phyloP scores from a whole-genome alignment of 2,113 vertebrate genomes.

The Pandion haliaetus region DNA sequence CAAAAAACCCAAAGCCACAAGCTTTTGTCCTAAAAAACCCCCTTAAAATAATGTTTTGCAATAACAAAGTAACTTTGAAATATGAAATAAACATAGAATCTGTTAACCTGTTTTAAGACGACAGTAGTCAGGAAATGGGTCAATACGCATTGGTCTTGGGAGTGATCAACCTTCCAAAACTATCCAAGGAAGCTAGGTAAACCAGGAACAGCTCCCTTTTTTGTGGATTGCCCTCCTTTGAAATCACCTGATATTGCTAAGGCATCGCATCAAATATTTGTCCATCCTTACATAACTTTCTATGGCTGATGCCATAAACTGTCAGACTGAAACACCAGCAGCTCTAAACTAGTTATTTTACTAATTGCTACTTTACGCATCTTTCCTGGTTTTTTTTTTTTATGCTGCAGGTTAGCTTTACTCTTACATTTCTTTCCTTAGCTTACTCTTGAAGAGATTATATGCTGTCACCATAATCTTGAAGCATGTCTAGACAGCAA shows the following conservation, averaged over 20 bases:
- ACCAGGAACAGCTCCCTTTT: neutral
- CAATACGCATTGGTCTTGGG: neutral
- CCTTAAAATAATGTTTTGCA: neutral
- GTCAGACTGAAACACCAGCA: neutral
- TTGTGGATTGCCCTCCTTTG: neutral
- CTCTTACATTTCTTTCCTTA: accelerated
- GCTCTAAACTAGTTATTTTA: neutral
- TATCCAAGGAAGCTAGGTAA: neutral
- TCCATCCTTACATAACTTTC: neutral
- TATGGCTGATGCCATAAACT: neutral
- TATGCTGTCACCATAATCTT: neutral
- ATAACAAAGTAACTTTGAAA: neutral
- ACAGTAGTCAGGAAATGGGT: neutral
- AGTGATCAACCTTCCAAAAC: neutral
- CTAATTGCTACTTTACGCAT: neutral
- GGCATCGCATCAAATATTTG: neutral
- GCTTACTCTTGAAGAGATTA: neutral
- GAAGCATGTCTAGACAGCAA: neutral
- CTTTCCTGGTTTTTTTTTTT: neutral
- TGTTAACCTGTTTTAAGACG: neutral
- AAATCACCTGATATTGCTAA: neutral
- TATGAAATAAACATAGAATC: neutral
- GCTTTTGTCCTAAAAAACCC: neutral
- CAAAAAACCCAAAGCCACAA: neutral
- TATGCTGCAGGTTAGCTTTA: neutral